Conservation (phyloP, 2,797 vertebrate species). For the Leptatherina wallacei region DNA sequence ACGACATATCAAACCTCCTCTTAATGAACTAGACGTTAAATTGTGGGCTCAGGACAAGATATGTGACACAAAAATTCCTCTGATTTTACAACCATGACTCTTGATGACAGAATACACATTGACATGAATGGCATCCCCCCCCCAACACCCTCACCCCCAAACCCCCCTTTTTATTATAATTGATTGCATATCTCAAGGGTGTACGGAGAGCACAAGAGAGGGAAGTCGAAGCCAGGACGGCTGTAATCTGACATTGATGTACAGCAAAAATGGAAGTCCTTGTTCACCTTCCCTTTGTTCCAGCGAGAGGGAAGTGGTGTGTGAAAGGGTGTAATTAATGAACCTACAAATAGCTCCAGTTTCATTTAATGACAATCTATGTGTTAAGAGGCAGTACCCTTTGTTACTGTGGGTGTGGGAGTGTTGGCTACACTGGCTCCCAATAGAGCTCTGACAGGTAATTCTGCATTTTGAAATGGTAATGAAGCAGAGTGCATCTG, state of each 20-base stretch:
- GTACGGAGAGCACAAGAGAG: constrained; percentile 40
- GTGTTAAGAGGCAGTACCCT: constrained; percentile 77
- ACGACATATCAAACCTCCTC: constrained; percentile 33
- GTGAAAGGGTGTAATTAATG: constrained; percentile 83
- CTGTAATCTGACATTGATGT: constrained; percentile 79
- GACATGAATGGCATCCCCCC: constrained; percentile 64
- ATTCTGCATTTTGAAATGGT: constrained; percentile 78
- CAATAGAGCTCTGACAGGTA: constrained; percentile 74
- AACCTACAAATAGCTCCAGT: constrained; percentile 79
- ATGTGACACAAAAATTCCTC: constrained; percentile 49
- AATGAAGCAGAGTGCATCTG: constrained; percentile 74
- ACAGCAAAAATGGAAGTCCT: constrained; percentile 78
- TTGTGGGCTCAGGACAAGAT: constrained; percentile 23
- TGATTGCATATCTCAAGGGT: constrained; percentile 75
- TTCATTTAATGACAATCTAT: constrained; percentile 80
- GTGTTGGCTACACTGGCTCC: constrained; percentile 66
- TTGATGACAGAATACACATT: constrained; percentile 61
- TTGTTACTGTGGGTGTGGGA: constrained; percentile 73
- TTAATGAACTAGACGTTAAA: constrained; percentile 24
- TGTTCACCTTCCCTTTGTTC: constrained; percentile 79
- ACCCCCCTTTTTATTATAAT: constrained; percentile 66
- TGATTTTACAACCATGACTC: constrained; percentile 71
- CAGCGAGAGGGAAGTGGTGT: constrained; percentile 71
- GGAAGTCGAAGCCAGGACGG: constrained; percentile 47
- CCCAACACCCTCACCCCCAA: not conserved